Evolutionary conservation across 2,797 vertebrate species (phyloP), one percentile per base, ranked within the genome.

Genomic region (Characodon lateralis): DNA sequence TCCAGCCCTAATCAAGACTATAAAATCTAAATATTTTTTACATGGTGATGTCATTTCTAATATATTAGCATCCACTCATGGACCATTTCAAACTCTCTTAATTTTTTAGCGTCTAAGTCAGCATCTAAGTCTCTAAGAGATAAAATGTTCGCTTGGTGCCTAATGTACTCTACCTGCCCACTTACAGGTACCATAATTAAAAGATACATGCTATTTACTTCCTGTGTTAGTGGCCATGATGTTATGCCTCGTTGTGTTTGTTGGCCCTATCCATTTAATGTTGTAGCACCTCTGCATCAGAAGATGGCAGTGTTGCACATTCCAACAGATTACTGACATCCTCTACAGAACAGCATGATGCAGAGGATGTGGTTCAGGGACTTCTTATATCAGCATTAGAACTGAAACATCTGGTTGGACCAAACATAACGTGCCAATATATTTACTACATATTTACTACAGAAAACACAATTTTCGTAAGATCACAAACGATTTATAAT

Each of bases 241-340:
- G 65, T 66, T 66, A 39, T 68, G 65, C 39, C 39, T 41, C 9
- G 61, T 8, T 35, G 26, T 71, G n/a, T 51, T 26, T 41, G 18
- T 20, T 2, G 16, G 69, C 51, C 73, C 28, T 6, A 59, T 24
- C 14, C 5, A 50, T 0, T 73, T 28, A 53, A 35, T 90, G 83
- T 24, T 70, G 55, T 84, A 77, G 51, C 83, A 75, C 5, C 20
- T 18, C 3, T 65, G 7, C 0, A 78, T 76, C 74, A 82, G 77
- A 65, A 90, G 89, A 78, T 83, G 92, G 85, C 89, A 84, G 80
- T 83, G 82, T 90, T 85, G 73, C 31, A 79, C 78, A 35, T 59
- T 70, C 4, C 26, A 28, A 0, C 59, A 48, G 18, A 72, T 35
- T 41, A 76, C 5, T 31, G 24, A 51, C 4, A 26, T 68, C 22